Percentiles rank a stretch among this genome's conserved stretches.
Conservation (phyloP, 2,113 vertebrate genomes). For the Tupaia chinensis region DNA sequence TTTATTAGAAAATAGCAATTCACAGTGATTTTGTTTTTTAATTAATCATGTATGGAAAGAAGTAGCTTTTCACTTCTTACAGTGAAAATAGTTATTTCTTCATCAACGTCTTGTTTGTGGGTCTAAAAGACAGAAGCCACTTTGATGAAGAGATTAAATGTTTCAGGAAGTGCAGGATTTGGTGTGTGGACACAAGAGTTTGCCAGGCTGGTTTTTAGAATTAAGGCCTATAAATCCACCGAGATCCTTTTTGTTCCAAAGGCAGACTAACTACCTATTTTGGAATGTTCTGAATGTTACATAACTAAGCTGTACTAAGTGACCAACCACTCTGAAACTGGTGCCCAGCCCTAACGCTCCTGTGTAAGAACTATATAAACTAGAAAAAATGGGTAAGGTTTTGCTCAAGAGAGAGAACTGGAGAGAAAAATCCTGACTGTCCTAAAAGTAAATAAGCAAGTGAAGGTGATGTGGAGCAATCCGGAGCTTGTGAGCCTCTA, state of each 20-base stretch:
- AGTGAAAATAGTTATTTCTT: not conserved
- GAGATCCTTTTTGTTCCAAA: not conserved
- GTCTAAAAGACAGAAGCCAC: not conserved
- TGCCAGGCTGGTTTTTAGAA: not conserved
- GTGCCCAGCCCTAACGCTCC: not conserved
- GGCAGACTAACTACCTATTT: not conserved
- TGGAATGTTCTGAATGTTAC: not conserved
- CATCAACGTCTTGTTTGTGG: not conserved
- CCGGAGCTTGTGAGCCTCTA: not conserved
- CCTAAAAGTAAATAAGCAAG: not conserved
- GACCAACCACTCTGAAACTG: not conserved
- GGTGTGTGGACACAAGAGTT: not conserved
- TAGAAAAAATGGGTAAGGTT: not conserved
- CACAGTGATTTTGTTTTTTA: not conserved
- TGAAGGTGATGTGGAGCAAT: too few relatives aligned
- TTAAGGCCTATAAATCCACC: not conserved
- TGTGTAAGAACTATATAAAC: not conserved
- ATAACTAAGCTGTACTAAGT: not conserved
- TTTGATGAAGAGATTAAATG: not conserved
- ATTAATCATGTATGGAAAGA: not conserved
- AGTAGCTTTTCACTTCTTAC: not conserved
- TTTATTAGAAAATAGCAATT: conserved; percentile 26
- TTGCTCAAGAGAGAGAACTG: not conserved
- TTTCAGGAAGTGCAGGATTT: not conserved
- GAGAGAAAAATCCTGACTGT: not conserved